Conservation (phyloP, 2,797 vertebrate species). For the Sorex maritimensis region DNA sequence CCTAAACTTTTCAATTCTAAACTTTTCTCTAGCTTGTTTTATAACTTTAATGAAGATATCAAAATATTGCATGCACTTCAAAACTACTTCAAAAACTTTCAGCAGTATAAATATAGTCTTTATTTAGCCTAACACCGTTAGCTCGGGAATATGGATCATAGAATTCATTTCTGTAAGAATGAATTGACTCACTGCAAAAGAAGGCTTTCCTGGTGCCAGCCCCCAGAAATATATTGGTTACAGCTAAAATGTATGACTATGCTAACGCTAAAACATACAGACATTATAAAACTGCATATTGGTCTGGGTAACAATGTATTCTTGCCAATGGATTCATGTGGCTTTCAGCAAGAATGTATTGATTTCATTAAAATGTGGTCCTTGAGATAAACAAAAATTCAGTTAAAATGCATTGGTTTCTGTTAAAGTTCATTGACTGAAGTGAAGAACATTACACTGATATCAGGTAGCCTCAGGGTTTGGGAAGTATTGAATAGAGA, state of each 20-base stretch:
- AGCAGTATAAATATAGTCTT: conserved; percentile 86
- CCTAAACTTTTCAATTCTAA: conserved; percentile 50
- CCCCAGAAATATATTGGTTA: conserved; percentile 90
- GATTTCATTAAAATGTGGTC: conserved; percentile 93
- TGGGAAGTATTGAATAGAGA: conserved; percentile 86
- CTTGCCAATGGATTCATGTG: conserved; percentile 90
- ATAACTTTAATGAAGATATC: conserved; percentile 68
- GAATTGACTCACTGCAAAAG: conserved; percentile 87
- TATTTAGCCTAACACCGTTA: conserved; percentile 84
- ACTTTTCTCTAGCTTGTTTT: conserved; percentile 61
- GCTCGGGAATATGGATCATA: conserved; percentile 83
- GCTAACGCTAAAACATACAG: conserved; percentile 90
- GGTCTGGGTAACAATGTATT: conserved; percentile 90
- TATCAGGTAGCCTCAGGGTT: conserved; percentile 87
- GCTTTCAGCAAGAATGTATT: conserved; percentile 92
- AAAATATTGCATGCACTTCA: conserved; percentile 74
- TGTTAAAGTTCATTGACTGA: conserved; percentile 92
- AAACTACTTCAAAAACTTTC: conserved; percentile 83
- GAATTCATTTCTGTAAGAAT: conserved; percentile 87
- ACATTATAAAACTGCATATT: conserved; percentile 90
- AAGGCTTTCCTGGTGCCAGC: conserved; percentile 85
- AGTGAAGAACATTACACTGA: conserved; percentile 88
- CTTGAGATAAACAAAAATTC: conserved; percentile 92
- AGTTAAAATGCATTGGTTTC: conserved; percentile 92
- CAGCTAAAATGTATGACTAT: conserved; percentile 89